A percentile compares a stretch with the other conserved stretches of the same genome.
Evolutionary conservation across 1,140 invertebrate genomes (phyloP).

Genomic region (Oryctes rhinoceros): DNA sequence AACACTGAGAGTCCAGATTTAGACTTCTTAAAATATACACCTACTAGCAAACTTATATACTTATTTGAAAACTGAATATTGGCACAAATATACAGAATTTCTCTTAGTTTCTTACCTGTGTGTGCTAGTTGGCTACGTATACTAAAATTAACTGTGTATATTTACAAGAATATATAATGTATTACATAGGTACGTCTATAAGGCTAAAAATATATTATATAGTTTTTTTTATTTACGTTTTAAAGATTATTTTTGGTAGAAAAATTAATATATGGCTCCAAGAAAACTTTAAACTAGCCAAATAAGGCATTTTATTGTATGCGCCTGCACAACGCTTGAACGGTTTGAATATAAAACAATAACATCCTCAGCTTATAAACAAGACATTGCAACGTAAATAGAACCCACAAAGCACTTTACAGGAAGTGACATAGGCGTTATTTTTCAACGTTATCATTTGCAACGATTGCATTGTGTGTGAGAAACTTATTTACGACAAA

Average conservation of each 20-base stretch:
- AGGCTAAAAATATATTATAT: conserved; percentile 8
- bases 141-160: conserved; percentile 15
- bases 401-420: no score
- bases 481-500: neutral
- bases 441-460: conserved; percentile 3
- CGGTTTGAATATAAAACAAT: no score
- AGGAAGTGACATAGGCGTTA: conserved; percentile 27
- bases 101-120: conserved; percentile 26
- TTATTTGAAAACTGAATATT: conserved; percentile 28
- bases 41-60: conserved; percentile 2
- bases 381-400: neutral
- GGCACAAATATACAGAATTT: conserved; percentile 27
- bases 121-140: neutral
- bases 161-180: conserved; percentile 17
- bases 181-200: conserved; percentile 13
- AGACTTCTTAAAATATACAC: conserved; percentile 20
- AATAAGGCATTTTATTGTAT: no score
- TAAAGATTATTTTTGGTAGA: conserved; percentile 2
- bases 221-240: conserved; percentile 1
- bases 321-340: no score
- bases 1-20: conserved; percentile 20
- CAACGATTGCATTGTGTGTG: neutral
- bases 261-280: no score
- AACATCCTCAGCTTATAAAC: no score
- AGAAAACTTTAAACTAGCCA: no score